Conservation (phyloP, 2,797 vertebrate species). For the Phoebastria nigripes region DNA sequence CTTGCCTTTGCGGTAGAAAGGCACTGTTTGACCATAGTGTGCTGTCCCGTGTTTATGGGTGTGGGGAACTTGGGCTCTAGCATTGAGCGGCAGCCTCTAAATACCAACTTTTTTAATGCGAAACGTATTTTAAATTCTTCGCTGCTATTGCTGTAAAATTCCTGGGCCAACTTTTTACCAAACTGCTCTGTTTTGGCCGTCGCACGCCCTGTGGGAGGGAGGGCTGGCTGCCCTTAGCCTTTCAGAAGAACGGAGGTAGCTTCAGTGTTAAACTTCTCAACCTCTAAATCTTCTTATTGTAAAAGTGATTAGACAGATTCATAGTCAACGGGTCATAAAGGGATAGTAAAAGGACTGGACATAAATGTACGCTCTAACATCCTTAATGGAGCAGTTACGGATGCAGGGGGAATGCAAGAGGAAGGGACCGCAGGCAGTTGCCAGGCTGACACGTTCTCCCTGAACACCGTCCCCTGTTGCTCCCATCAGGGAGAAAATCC, state of each 20-base stretch:
- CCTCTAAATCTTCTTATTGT: neutral
- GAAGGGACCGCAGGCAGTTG: neutral
- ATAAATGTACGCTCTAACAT: neutral
- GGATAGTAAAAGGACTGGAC: neutral
- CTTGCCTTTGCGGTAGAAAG: neutral
- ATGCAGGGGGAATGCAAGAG: neutral
- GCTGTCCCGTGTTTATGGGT: neutral
- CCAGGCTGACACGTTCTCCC: neutral
- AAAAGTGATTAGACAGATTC: neutral
- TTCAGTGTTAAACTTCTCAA: neutral
- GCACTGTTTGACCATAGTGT: rapidly evolving
- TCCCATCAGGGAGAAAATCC: neutral
- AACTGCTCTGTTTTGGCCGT: neutral
- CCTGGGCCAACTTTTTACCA: rapidly evolving
- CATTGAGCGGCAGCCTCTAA: neutral
- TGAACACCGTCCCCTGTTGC: neutral
- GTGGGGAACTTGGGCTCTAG: neutral
- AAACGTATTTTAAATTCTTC: neutral
- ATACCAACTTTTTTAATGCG: neutral
- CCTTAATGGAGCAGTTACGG: neutral
- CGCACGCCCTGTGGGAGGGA: rapidly evolving
- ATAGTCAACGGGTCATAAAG: neutral
- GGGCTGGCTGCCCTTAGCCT: neutral
- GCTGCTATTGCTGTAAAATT: neutral
- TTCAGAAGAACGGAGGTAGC: neutral